Percentiles rank a stretch among this genome's conserved stretches.
These are phyloP conservation scores for Digitonthophagus gazella DNA, from an alignment of 2,888 invertebrate species.

Conservation along the genomic window DNA sequence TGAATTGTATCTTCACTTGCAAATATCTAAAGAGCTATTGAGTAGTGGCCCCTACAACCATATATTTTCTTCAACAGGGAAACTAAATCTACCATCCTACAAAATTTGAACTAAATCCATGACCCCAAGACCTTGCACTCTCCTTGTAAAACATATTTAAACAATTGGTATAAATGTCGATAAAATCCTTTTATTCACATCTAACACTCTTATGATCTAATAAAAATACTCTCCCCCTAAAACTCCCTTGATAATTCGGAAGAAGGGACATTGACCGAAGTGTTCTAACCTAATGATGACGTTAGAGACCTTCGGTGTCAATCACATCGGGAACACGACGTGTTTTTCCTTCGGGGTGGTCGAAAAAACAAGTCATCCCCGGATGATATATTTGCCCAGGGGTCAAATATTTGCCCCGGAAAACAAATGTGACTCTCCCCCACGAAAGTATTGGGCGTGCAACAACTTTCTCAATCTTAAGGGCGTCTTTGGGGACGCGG, in stretches of 20 bases:
- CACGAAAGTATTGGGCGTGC: not conserved
- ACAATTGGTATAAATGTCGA: too few species aligned
- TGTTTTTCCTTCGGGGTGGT: not conserved
- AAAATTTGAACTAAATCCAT: too few species aligned
- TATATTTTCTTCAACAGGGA: too few species aligned
- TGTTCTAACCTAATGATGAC: not conserved
- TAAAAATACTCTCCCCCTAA: not conserved
- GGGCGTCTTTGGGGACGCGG: not conserved
- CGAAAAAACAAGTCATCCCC: not conserved
- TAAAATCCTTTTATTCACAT: too few species aligned
- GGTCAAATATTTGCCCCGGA: not conserved
- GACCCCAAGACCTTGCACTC: too few species aligned
- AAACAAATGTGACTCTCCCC: not conserved
- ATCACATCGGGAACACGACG: not conserved
- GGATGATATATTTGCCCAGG: not conserved
- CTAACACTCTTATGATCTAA: not conserved
- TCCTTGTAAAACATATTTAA: too few species aligned
- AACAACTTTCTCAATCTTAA: not conserved
- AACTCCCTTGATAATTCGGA: not conserved
- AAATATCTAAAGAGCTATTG: too few species aligned
- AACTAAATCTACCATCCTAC: too few species aligned
- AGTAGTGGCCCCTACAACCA: too few species aligned
- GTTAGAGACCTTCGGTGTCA: not conserved
- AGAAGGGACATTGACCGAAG: not conserved
- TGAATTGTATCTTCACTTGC: too few species aligned